These are phyloP conservation scores for Galeruca laticollis DNA, from an alignment of 2,888 invertebrate species.

Conservation along the genomic window DNA sequence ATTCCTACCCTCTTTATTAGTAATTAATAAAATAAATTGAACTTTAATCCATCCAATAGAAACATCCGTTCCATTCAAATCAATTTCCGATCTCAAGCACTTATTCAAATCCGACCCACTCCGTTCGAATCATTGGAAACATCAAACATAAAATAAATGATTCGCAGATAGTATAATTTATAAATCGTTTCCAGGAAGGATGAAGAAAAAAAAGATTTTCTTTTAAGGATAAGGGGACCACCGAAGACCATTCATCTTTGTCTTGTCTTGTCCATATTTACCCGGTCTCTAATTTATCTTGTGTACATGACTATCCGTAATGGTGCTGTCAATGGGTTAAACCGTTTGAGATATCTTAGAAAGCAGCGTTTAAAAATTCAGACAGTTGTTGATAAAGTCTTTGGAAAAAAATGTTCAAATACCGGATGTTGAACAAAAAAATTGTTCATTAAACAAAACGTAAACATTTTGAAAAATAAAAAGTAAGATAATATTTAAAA, in stretches of 20 bases:
- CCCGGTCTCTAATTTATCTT: conserved; percentile 61
- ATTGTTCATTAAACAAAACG: no score
- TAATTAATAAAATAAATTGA: no score
- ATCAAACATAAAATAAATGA: conserved; percentile 42
- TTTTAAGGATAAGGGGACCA: conserved; percentile 24
- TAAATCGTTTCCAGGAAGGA: conserved; percentile 39
- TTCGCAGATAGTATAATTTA: conserved; percentile 45
- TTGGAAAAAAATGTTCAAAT: neutral
- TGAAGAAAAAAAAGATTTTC: conserved; percentile 38
- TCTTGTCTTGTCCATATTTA: conserved; percentile 62
- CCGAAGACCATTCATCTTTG: conserved; percentile 59
- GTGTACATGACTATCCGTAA: conserved; percentile 59
- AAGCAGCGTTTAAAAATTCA: no score
- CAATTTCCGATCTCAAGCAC: conserved; percentile 29
- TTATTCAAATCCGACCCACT: conserved; percentile 31
- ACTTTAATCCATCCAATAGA: conserved; percentile 14
- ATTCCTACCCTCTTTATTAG: no score
- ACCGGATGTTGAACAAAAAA: neutral
- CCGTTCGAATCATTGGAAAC: conserved; percentile 17
- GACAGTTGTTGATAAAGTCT: no score
- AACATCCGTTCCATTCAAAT: conserved; percentile 20
- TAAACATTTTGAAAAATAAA: no score
- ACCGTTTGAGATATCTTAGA: conserved; percentile 29
- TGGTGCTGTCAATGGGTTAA: conserved; percentile 44
- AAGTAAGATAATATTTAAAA: no score